phyloP scores from a whole-genome alignment of 2,797 vertebrate species.

The Premnoplex brunnescens region DNA sequence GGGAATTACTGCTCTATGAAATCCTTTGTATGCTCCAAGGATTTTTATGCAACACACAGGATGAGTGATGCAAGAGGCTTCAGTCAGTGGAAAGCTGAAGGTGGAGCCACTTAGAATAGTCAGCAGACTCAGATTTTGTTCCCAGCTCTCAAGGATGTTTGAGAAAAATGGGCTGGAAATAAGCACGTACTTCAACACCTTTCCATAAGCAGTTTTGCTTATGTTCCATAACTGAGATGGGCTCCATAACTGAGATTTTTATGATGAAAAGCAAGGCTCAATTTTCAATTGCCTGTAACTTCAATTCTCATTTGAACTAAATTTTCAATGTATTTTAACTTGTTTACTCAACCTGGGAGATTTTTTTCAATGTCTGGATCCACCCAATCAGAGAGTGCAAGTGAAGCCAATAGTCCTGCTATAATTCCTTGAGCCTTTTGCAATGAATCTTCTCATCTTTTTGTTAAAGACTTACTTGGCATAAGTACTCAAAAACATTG shows the following conservation, averaged over 20 bases:
- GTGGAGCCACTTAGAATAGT: neutral
- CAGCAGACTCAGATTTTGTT: neutral
- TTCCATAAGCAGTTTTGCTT: neutral
- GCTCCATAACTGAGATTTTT: neutral
- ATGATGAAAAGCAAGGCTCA: neutral
- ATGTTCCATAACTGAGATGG: neutral
- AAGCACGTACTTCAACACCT: neutral
- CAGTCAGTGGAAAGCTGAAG: neutral
- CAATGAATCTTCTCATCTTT: neutral
- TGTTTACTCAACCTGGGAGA: neutral
- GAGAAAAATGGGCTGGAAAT: neutral
- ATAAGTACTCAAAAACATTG: neutral
- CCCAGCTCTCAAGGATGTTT: neutral
- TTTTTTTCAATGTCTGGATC: neutral
- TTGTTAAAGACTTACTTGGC: neutral
- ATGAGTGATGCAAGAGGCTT: neutral
- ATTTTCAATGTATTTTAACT: neutral
- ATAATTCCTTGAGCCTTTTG: neutral
- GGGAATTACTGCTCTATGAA: neutral
- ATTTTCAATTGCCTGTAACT: neutral
- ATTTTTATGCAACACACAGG: neutral
- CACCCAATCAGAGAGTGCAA: neutral
- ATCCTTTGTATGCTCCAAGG: neutral
- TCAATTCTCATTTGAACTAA: neutral
- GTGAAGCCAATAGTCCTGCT: neutral